phyloP scores from a whole-genome alignment of 2,797 vertebrate species.

The Melanotaenia parkinsoni region DNA sequence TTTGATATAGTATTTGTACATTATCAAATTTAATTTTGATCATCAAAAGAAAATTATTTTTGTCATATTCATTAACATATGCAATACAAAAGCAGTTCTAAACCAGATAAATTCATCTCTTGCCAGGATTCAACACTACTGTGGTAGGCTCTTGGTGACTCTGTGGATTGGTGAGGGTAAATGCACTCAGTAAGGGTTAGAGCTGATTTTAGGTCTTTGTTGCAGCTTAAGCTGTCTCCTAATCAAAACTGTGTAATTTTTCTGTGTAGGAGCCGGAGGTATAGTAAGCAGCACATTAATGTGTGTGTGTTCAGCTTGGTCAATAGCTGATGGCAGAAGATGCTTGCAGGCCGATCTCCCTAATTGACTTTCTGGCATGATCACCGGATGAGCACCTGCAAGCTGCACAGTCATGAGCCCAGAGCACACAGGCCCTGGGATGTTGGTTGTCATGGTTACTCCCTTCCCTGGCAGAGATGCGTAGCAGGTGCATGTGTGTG shows the following conservation, averaged over 20 bases:
- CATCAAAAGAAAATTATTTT: background rate
- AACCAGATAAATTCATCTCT: constrained; percentile 53
- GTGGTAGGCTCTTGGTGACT: constrained; percentile 49
- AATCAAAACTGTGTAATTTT: constrained; percentile 56
- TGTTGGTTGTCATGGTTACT: constrained; percentile 82
- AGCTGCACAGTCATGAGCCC: constrained; percentile 81
- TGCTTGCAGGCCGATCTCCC: constrained; percentile 77
- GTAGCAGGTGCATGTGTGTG: constrained; percentile 80
- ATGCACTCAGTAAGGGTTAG: constrained; percentile 47
- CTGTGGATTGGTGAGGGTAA: constrained; percentile 45
- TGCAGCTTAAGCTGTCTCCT: constrained; percentile 48
- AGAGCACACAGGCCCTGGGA: constrained; percentile 77
- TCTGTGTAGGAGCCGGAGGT: constrained; percentile 49
- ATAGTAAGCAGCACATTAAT: constrained; percentile 66
- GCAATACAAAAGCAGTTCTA: constrained; percentile 62
- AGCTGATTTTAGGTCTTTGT: constrained; percentile 38
- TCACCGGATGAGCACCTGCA: constrained; percentile 83
- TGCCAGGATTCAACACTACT: constrained; percentile 49
- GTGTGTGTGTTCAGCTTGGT: constrained; percentile 75
- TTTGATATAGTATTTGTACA: background rate
- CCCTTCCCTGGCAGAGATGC: constrained; percentile 79
- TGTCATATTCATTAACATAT: constrained; percentile 17
- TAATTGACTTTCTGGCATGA: constrained; percentile 82
- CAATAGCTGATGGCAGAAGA: constrained; percentile 75
- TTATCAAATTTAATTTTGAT: background rate